phyloP scores from a whole-genome alignment of 2,888 invertebrate genomes.

The Thera obeliscata region DNA sequence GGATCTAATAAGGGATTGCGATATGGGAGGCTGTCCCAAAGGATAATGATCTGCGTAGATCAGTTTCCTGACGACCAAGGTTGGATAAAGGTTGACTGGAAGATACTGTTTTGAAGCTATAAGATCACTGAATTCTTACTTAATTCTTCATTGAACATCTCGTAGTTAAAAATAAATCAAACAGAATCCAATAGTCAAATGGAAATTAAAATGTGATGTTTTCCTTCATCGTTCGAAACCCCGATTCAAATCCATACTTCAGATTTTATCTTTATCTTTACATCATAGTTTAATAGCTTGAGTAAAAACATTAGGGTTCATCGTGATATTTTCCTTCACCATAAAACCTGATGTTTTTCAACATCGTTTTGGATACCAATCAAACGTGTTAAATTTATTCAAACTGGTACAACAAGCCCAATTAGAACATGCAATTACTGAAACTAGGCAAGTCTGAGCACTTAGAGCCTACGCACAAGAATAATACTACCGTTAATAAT shows the following conservation, averaged over 20 bases:
- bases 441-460: conserved; percentile 49
- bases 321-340: not conserved
- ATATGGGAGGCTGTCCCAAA: conserved; percentile 39
- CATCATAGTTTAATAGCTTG: no score
- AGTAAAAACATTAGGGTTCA: no score
- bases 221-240: no score
- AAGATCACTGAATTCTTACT: no score
- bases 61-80: conserved; percentile 41
- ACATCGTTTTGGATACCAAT: not conserved
- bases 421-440: conserved; percentile 63
- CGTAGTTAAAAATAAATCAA: no score
- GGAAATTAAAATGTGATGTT: no score
- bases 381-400: conserved; percentile 7
- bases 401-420: conserved; percentile 55
- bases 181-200: no score
- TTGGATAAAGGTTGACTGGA: not conserved
- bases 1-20: conserved; percentile 35
- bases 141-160: no score
- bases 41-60: conserved; percentile 28
- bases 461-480: conserved; percentile 51
- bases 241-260: no score
- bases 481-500: conserved; percentile 67
- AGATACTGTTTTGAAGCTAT: no score
- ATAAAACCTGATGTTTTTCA: not conserved
- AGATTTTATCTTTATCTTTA: no score